These are phyloP conservation scores for Loripinus fragilis DNA, from an alignment of 2,888 invertebrate genomes.

Conservation along the genomic window DNA sequence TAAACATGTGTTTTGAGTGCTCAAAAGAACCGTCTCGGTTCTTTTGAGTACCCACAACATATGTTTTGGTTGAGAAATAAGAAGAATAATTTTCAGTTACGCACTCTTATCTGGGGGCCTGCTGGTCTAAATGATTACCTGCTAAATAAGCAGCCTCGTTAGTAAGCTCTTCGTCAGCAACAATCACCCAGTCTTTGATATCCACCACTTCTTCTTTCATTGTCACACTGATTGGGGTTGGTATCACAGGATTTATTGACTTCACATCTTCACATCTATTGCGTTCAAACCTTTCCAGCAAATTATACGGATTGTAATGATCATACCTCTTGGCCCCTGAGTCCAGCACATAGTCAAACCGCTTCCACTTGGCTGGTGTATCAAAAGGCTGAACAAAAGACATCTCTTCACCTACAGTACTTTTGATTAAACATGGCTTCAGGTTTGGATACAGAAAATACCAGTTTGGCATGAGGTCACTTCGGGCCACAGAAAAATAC, in stretches of 20 bases:
- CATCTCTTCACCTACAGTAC: conserved; percentile 73
- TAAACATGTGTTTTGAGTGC: no score
- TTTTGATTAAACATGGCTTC: conserved; percentile 67
- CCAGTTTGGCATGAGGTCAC: conserved; percentile 78
- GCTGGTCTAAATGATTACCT: no score
- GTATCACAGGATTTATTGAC: conserved; percentile 60
- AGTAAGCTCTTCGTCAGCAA: conserved; percentile 44
- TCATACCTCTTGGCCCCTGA: conserved; percentile 60
- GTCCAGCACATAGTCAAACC: conserved; percentile 71
- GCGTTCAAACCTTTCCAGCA: conserved; percentile 69
- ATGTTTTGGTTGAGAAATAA: no score
- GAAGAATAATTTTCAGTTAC: no score
- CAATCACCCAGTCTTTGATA: conserved; percentile 60
- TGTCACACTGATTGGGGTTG: conserved; percentile 63
- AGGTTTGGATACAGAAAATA: conserved; percentile 68
- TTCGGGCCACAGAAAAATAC: conserved; percentile 74
- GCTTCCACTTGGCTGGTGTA: conserved; percentile 72
- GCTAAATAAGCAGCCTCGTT: conserved; percentile 67
- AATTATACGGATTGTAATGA: conserved; percentile 71
- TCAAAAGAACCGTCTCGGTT: no score
- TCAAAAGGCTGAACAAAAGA: conserved; percentile 74
- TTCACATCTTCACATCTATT: conserved; percentile 41
- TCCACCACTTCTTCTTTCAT: conserved; percentile 43
- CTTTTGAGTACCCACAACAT: no score
- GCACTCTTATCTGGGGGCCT: no score